Evolutionary conservation across 2,888 invertebrate species (phyloP).

Genomic region (Acanthosepion esculentum): DNA sequence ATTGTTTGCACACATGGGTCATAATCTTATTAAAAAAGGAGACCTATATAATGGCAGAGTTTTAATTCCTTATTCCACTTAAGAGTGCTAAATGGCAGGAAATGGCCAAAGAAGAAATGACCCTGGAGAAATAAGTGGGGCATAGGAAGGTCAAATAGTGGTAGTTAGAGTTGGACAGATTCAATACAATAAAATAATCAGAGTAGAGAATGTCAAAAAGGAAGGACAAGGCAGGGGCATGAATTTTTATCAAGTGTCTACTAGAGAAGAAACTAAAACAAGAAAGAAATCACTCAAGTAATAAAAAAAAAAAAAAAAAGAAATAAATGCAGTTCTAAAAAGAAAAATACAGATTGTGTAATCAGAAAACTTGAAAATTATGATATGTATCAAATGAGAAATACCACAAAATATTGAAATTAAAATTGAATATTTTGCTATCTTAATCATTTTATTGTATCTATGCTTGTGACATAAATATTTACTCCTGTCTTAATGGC

Average conservation of each 20-base stretch:
- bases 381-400: not conserved
- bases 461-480: too few relatives aligned
- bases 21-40: not conserved
- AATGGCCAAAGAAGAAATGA: slow-evolving; percentile 20
- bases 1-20: not conserved
- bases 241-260: not conserved
- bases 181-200: not conserved
- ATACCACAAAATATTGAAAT: too few relatives aligned
- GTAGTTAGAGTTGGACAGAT: not conserved
- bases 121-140: not conserved
- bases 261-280: not conserved
- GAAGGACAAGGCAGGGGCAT: not conserved
- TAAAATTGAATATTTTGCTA: too few relatives aligned
- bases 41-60: not conserved
- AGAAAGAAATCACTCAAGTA: not conserved
- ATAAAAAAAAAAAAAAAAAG: not conserved
- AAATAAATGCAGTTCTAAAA: not conserved
- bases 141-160: not conserved
- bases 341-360: not conserved
- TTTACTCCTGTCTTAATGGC: too few relatives aligned
- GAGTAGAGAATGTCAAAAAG: slow-evolving; percentile 2
- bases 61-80: slow-evolving; percentile 21
- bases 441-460: too few relatives aligned
- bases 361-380: not conserved
- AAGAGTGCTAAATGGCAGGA: slow-evolving; percentile 10